Conservation (phyloP, 2,113 vertebrate genomes). For the Callopanchax toddi region DNA sequence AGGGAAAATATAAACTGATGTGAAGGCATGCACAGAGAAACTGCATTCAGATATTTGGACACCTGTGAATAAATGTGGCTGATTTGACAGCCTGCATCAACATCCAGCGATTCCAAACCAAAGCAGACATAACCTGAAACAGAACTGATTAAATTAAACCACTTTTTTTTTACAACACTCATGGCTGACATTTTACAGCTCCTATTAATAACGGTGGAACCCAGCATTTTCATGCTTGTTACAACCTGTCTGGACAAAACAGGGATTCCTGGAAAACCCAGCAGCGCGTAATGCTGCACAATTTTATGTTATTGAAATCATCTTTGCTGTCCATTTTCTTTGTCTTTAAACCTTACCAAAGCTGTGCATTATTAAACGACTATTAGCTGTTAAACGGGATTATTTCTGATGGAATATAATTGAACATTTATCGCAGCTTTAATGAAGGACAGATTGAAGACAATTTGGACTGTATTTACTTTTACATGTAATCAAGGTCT, state of each 20-base stretch:
- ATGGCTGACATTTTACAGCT: neutral
- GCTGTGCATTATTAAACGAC: neutral
- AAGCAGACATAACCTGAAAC: neutral
- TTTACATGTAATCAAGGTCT: too few species aligned
- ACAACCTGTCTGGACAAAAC: neutral
- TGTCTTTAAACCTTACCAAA: neutral
- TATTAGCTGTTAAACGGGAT: too few species aligned
- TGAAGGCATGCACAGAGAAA: neutral
- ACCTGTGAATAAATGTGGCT: neutral
- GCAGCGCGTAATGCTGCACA: neutral
- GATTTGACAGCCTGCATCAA: neutral
- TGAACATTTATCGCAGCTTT: too few species aligned
- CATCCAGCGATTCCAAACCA: neutral
- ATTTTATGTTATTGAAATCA: neutral
- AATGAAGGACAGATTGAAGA: too few species aligned
- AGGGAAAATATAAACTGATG: conserved; percentile 1
- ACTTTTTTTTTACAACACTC: neutral
- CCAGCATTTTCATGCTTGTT: neutral
- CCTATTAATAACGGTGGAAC: conserved; percentile 2
- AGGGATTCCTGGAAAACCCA: neutral
- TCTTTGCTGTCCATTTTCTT: conserved; percentile 1
- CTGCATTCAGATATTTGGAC: neutral
- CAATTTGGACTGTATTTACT: too few species aligned
- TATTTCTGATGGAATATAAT: neutral
- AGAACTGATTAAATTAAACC: neutral